Evolutionary conservation across 1,140 invertebrate genomes (phyloP).

Genomic region (Trichomalopsis sarcophagae): DNA sequence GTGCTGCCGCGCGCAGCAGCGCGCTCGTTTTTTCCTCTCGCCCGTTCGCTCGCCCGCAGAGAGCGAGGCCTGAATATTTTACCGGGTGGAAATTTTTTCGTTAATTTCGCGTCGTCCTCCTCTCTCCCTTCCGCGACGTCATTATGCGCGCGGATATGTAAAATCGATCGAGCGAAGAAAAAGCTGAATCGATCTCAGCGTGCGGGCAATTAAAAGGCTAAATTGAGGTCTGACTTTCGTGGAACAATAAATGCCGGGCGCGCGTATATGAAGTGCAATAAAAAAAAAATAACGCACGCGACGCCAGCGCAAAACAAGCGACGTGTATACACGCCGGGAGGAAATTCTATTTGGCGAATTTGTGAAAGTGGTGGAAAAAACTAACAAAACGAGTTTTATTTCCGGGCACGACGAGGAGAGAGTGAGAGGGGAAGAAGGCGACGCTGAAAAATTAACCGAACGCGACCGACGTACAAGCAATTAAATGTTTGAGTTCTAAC

Average conservation of each 20-base stretch:
- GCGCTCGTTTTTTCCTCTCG: constrained; percentile 8
- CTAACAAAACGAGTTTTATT: constrained; percentile 27
- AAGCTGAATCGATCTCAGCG: not conserved
- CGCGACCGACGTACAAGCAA: constrained; percentile 57
- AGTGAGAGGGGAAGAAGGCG: not conserved
- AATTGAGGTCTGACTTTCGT: not conserved
- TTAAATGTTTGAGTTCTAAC: constrained; percentile 66
- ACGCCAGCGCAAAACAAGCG: not conserved
- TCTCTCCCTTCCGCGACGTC: not conserved
- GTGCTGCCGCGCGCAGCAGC: constrained; percentile 27
- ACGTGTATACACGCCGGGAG: not conserved
- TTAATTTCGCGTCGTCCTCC: constrained; percentile 16
- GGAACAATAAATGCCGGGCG: not conserved
- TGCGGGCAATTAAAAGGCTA: not conserved
- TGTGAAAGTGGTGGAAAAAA: constrained; percentile 1
- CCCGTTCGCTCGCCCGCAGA: not conserved
- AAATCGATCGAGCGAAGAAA: not conserved
- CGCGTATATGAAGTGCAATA: not conserved
- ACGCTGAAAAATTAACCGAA: constrained; percentile 58
- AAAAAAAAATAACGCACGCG: not conserved
- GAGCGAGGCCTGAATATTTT: constrained; percentile 40
- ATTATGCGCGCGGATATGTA: not conserved
- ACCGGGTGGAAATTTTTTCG: constrained; percentile 33
- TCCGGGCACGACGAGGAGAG: not conserved
- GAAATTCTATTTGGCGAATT: constrained; percentile 2